Percentiles rank a stretch among this genome's conserved stretches.
Conservation (phyloP, 2,113 vertebrate genomes). For the Atrichornis clamosus region DNA sequence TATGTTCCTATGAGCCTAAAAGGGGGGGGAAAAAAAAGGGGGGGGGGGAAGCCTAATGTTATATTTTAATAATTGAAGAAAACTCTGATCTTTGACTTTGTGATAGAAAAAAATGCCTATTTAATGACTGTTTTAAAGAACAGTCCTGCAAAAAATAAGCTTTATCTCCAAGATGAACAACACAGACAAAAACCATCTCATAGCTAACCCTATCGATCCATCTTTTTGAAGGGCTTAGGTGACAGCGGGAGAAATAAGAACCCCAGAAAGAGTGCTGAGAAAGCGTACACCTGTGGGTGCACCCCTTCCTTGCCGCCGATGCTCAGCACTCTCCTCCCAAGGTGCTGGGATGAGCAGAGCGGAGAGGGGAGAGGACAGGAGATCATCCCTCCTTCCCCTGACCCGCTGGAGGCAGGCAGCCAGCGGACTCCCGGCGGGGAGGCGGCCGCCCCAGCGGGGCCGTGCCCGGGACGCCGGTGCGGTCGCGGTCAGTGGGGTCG, state of each 20-base stretch:
- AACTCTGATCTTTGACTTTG: not conserved
- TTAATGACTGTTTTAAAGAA: not conserved
- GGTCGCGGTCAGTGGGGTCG: not conserved
- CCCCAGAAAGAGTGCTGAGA: not conserved
- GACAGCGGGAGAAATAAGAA: not conserved
- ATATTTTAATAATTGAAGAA: not conserved
- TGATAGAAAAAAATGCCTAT: not conserved
- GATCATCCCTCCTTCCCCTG: not conserved
- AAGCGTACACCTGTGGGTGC: not conserved
- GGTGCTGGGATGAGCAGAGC: not conserved
- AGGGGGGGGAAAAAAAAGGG: accelerated
- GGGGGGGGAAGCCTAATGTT: not conserved
- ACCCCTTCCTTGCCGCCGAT: not conserved
- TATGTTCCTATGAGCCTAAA: not conserved
- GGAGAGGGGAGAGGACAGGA: not conserved
- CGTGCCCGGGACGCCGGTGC: not conserved
- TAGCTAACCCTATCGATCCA: not conserved
- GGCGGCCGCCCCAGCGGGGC: not conserved
- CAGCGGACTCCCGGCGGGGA: not conserved
- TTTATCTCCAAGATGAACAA: not conserved
- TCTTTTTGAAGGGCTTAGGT: not conserved
- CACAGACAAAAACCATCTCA: not conserved
- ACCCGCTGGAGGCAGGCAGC: not conserved
- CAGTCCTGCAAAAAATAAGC: not conserved
- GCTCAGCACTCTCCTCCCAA: not conserved